Percentiles rank a stretch among this genome's conserved stretches.
phyloP scores from a whole-genome alignment of 2,113 vertebrate species.

The Oophaga pumilio region DNA sequence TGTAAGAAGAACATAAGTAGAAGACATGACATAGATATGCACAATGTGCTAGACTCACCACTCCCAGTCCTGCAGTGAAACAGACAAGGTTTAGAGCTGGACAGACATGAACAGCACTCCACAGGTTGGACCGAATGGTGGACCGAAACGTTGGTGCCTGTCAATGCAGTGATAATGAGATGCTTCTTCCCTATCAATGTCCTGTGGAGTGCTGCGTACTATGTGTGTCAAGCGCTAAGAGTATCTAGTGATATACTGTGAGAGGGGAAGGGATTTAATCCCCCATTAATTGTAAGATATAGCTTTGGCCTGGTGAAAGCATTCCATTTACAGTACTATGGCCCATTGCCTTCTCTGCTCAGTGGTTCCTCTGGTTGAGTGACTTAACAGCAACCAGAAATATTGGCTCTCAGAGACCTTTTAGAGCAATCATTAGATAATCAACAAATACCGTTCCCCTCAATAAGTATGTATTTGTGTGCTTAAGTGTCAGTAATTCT shows the following conservation, averaged over 20 bases:
- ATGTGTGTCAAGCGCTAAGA: conserved; percentile 52
- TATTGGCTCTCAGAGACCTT: background rate
- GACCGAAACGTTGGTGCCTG: conserved; percentile 59
- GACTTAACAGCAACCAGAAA: conserved; percentile 18
- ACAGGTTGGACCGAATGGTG: conserved; percentile 58
- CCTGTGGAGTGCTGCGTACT: conserved; percentile 57
- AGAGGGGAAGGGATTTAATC: background rate
- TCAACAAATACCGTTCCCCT: background rate
- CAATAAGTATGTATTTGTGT: background rate
- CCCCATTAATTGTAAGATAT: conserved; percentile 2
- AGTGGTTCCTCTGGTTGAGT: conserved; percentile 5
- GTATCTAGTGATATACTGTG: conserved; percentile 30
- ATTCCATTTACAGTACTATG: background rate
- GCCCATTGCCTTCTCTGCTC: background rate
- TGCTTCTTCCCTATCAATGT: conserved; percentile 53
- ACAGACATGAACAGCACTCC: conserved; percentile 58
- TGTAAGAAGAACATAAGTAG: background rate
- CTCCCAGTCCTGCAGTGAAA: conserved; percentile 58
- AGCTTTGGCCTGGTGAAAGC: background rate
- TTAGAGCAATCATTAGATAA: background rate
- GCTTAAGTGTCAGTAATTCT: conserved; percentile 4
- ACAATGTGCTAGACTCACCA: conserved; percentile 54
- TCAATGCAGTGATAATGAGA: conserved; percentile 57
- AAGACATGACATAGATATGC: conserved; percentile 43
- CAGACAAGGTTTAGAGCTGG: conserved; percentile 59